Percentiles rank a stretch among this genome's conserved stretches.
Evolutionary conservation across 2,888 invertebrate genomes (phyloP).

Genomic region (Dendrolimus houi): DNA sequence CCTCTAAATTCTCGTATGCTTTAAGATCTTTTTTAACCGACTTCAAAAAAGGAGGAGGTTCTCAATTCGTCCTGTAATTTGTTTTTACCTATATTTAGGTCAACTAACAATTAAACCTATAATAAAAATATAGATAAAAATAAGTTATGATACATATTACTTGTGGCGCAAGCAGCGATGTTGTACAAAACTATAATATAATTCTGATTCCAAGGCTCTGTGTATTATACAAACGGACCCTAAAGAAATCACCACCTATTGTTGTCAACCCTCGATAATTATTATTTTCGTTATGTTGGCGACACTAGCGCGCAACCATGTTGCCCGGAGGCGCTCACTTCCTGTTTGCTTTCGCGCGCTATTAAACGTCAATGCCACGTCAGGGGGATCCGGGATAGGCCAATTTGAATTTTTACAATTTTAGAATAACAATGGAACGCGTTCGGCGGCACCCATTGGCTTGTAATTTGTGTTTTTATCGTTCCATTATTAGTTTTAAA

Average conservation of each 20-base stretch:
- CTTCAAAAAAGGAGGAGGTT: no score
- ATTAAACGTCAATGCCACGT: slow-evolving; percentile 69
- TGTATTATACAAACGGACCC: background rate
- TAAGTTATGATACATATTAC: no score
- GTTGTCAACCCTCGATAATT: slow-evolving; percentile 70
- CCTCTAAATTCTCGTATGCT: no score
- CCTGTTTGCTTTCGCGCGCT: slow-evolving; percentile 75
- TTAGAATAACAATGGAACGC: slow-evolving; percentile 60
- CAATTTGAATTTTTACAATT: slow-evolving; percentile 70
- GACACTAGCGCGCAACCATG: slow-evolving; percentile 37
- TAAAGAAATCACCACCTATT: slow-evolving; percentile 31
- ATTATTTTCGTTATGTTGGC: slow-evolving; percentile 73
- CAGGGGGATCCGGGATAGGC: slow-evolving; percentile 48
- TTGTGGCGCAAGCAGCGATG: no score
- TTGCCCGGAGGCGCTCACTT: slow-evolving; percentile 51
- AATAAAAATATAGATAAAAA: no score
- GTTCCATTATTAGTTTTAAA: slow-evolving; percentile 14
- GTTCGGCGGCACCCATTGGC: slow-evolving; percentile 45
- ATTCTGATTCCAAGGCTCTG: background rate
- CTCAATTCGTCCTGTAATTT: no score
- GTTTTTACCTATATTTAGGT: no score
- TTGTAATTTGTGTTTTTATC: slow-evolving; percentile 52
- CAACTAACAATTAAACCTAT: no score
- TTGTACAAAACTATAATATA: no score
- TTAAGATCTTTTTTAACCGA: no score